Evolutionary conservation across 1,140 invertebrate genomes (phyloP).

Genomic region (Drosophila nigromelanica): DNA sequence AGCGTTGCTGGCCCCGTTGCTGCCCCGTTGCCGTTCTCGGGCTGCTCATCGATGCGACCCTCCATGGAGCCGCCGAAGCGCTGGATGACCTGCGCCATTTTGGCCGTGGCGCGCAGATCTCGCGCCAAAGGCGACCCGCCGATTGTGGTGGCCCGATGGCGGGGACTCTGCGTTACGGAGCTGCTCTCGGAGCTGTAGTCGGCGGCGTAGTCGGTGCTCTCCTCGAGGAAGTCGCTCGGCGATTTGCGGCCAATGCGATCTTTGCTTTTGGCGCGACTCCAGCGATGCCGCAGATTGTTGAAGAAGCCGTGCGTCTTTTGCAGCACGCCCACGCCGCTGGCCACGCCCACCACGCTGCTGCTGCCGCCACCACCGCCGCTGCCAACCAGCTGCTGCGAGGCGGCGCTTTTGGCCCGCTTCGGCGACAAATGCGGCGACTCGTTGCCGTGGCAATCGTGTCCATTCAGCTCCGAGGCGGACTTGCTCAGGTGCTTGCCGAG

Average conservation of each 20-base stretch:
- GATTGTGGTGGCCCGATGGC: constrained; percentile 85
- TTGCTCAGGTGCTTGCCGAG: constrained; percentile 85
- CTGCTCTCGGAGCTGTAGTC: constrained; percentile 90
- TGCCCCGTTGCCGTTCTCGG: constrained; percentile 61
- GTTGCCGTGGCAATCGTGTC: constrained; percentile 71
- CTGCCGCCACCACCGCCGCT: neutral
- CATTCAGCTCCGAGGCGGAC: constrained; percentile 85
- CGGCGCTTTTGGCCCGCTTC: constrained; percentile 84
- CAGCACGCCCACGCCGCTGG: constrained; percentile 85
- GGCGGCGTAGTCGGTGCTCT: constrained; percentile 89
- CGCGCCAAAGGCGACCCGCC: constrained; percentile 72
- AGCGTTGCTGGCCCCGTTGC: neutral
- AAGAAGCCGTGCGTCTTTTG: constrained; percentile 90
- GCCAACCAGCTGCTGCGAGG: constrained; percentile 68
- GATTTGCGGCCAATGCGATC: constrained; percentile 85
- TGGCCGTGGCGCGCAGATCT: constrained; percentile 77
- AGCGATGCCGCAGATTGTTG: constrained; percentile 87
- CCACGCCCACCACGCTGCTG: constrained; percentile 16
- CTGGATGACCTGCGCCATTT: constrained; percentile 79
- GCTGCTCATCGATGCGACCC: constrained; percentile 83
- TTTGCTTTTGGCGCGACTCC: constrained; percentile 87
- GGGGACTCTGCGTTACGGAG: constrained; percentile 88
- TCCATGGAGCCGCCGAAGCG: constrained; percentile 83
- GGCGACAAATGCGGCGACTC: constrained; percentile 83
- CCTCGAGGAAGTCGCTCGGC: constrained; percentile 84